Evolutionary conservation across 2,113 vertebrate genomes (phyloP).

Genomic region (Apodemus speciosus): DNA sequence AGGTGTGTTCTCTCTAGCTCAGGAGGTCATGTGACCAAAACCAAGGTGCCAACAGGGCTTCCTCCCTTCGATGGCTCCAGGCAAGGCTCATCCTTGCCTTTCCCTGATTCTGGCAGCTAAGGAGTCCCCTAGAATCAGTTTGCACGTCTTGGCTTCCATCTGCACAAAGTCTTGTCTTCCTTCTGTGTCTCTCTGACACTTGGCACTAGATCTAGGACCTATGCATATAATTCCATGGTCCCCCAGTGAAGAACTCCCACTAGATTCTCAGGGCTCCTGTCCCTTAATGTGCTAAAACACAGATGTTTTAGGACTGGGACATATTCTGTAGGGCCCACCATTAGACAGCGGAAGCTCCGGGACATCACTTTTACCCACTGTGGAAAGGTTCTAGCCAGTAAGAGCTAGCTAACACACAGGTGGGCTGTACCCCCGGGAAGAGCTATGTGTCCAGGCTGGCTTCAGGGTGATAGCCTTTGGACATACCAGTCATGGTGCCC

Average conservation of each 20-base stretch:
- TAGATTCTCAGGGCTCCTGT: background rate
- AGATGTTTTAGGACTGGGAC: background rate
- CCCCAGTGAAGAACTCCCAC: background rate
- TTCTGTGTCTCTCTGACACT: background rate
- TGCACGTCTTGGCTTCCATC: background rate
- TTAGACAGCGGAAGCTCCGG: background rate
- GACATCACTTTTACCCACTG: background rate
- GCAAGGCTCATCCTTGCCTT: accelerated
- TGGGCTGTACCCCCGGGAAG: background rate
- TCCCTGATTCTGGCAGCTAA: background rate
- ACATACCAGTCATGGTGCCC: background rate
- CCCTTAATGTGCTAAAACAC: background rate
- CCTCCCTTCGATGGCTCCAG: background rate
- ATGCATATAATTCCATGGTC: background rate
- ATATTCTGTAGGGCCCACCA: background rate
- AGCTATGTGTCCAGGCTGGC: background rate
- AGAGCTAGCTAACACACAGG: background rate
- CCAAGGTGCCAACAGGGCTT: background rate
- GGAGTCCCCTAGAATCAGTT: background rate
- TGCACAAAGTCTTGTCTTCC: background rate
- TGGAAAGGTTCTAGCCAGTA: background rate
- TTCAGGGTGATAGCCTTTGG: too few species aligned
- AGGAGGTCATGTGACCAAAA: background rate
- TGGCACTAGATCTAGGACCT: background rate
- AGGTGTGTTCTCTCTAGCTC: background rate